Percentiles rank a stretch among this genome's conserved stretches.
Evolutionary conservation across 2,888 invertebrate genomes (phyloP).

Genomic region (Tortrix viridana): DNA sequence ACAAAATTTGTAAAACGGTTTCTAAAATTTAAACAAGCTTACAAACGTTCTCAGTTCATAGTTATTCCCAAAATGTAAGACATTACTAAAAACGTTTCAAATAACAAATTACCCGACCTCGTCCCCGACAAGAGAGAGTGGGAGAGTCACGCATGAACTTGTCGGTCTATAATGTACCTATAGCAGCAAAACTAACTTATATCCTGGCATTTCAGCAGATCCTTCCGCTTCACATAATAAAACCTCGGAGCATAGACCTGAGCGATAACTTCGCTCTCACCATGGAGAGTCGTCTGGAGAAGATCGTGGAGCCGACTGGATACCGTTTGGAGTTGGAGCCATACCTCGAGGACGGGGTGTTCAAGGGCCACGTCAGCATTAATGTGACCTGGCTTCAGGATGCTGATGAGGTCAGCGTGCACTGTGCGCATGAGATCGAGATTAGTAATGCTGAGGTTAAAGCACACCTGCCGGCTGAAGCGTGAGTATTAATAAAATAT

Average conservation of each 20-base stretch:
- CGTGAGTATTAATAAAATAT: conserved; percentile 58
- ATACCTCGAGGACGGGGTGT: conserved; percentile 85
- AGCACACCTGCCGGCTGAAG: conserved; percentile 52
- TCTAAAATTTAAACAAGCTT: too few species aligned
- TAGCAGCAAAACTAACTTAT: too few species aligned
- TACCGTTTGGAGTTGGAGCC: conserved; percentile 88
- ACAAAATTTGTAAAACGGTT: too few species aligned
- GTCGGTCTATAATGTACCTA: too few species aligned
- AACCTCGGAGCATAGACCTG: conserved; percentile 87
- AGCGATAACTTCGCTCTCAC: conserved; percentile 87
- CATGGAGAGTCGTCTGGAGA: conserved; percentile 86
- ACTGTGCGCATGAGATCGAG: conserved; percentile 86
- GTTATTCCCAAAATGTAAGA: too few species aligned
- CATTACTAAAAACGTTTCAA: too few species aligned
- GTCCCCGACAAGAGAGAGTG: too few species aligned
- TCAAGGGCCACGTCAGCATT: conserved; percentile 88
- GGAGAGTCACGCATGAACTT: too few species aligned
- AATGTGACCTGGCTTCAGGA: conserved; percentile 87
- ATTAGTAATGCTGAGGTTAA: conserved; percentile 82
- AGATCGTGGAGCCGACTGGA: conserved; percentile 85
- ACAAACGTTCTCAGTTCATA: too few species aligned
- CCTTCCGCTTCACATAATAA: conserved; percentile 65
- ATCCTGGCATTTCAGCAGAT: conserved; percentile 43
- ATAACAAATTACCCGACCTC: too few species aligned
- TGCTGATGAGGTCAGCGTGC: conserved; percentile 86